Percentiles rank a stretch among this genome's conserved stretches.
phyloP scores from a whole-genome alignment of 2,888 invertebrate genomes.

The Pteria penguin region DNA sequence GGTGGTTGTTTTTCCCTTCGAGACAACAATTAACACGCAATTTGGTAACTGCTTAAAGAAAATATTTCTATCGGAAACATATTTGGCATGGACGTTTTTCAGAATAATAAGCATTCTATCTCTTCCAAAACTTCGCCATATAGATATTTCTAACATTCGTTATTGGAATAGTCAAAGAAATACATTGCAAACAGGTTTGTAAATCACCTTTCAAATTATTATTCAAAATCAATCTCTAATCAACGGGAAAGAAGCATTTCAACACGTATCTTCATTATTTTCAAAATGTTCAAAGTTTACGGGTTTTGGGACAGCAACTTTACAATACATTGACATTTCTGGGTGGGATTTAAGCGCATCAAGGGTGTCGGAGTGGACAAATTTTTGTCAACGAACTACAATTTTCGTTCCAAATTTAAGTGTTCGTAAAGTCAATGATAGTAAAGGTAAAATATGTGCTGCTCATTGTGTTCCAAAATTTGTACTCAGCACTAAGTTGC shows the following conservation, averaged over 20 bases:
- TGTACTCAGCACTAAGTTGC: neutral
- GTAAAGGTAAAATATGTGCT: neutral
- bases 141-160: neutral
- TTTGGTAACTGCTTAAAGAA: neutral
- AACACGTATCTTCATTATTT: no score
- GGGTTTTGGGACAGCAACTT: neutral
- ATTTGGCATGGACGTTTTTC: neutral
- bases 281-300: neutral
- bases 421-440: neutral
- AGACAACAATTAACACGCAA: neutral
- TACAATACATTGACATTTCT: neutral
- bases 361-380: no score
- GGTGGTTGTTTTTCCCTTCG: neutral
- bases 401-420: neutral
- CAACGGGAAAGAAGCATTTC: neutral
- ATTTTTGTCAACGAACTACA: neutral
- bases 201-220: no score
- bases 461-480: neutral
- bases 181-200: neutral
- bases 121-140: neutral
- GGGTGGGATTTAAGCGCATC: neutral
- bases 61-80: neutral
- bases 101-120: neutral
- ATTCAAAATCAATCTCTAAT: no score
- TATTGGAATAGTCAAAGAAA: neutral